A percentile compares a stretch with the other conserved stretches of the same genome.
Evolutionary conservation across 2,888 invertebrate genomes (phyloP).

Genomic region (Rhamnusium bicolor): DNA sequence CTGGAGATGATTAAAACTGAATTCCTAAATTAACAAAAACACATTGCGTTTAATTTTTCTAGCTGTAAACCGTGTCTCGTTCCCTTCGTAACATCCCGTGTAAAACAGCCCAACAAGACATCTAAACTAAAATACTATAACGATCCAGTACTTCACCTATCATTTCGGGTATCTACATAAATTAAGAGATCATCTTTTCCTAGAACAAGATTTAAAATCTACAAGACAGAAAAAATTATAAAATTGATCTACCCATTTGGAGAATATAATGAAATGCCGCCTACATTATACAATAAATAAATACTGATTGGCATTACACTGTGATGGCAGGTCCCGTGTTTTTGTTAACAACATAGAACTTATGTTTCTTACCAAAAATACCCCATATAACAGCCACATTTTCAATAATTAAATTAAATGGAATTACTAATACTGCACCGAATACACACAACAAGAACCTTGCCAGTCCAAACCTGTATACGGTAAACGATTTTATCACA

Average conservation of each 20-base stretch:
- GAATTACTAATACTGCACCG: slow-evolving; percentile 92
- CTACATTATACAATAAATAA: not conserved
- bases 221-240: not conserved
- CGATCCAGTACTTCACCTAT: not conserved
- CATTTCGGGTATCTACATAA: too few species aligned
- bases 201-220: not conserved
- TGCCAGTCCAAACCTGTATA: slow-evolving; percentile 87
- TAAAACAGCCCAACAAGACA: not conserved
- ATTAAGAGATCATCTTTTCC: not conserved
- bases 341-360: slow-evolving; percentile 97
- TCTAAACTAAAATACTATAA: not conserved
- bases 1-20: too few species aligned
- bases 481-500: slow-evolving; percentile 95
- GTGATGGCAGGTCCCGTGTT: slow-evolving; percentile 83
- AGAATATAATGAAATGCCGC: not conserved
- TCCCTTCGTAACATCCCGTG: too few species aligned
- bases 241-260: not conserved
- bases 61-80: too few species aligned
- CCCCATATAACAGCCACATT: slow-evolving; percentile 97
- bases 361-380: slow-evolving; percentile 93
- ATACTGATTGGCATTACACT: slow-evolving; percentile 69
- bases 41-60: too few species aligned
- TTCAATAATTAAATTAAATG: slow-evolving; percentile 94
- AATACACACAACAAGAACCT: slow-evolving; percentile 86
- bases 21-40: too few species aligned